Evolutionary conservation across 2,797 vertebrate genomes (phyloP).

Genomic region (Xyrichtys novacula): DNA sequence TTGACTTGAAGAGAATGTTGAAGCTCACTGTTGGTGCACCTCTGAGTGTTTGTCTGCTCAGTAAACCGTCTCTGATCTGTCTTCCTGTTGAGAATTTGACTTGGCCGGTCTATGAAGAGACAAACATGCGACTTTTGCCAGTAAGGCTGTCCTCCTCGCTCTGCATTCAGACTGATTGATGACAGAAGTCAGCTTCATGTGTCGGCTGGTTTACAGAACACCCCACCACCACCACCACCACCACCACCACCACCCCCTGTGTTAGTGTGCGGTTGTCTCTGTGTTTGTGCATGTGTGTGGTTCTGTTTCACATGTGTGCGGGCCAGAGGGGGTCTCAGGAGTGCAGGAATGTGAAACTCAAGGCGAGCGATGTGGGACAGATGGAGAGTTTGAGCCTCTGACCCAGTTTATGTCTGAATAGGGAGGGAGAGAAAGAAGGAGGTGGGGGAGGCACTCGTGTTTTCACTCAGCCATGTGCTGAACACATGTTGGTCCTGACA

Average conservation of each 20-base stretch:
- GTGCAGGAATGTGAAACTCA: conserved; percentile 81
- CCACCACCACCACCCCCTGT: too few relatives aligned
- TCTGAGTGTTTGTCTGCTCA: conserved; percentile 8
- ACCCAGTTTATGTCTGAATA: conserved; percentile 75
- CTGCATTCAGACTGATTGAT: conserved; percentile 61
- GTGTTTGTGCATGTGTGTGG: conserved; percentile 19
- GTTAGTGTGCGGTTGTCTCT: conserved; percentile 18
- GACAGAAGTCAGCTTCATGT: conserved; percentile 64
- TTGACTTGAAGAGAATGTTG: too few relatives aligned
- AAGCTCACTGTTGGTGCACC: conserved; percentile 5
- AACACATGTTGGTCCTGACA: conserved; percentile 79
- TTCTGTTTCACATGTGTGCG: conserved; percentile 41
- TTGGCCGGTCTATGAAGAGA: conserved; percentile 34
- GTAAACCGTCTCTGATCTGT: conserved; percentile 28
- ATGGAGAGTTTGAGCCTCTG: conserved; percentile 80
- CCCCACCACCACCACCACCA: too few relatives aligned
- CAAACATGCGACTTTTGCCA: conserved; percentile 35
- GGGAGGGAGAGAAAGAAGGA: conserved; percentile 27
- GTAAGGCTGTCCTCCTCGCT: conserved; percentile 45
- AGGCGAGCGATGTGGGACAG: conserved; percentile 76
- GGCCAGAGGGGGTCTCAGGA: conserved; percentile 59
- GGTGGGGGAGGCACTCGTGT: conserved; percentile 58
- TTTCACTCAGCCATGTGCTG: conserved; percentile 77
- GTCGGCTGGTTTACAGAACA: conserved; percentile 50
- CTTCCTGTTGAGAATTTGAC: conserved; percentile 42